Conservation (phyloP, 2,888 invertebrate species). For the Eupithecia vulgata region DNA sequence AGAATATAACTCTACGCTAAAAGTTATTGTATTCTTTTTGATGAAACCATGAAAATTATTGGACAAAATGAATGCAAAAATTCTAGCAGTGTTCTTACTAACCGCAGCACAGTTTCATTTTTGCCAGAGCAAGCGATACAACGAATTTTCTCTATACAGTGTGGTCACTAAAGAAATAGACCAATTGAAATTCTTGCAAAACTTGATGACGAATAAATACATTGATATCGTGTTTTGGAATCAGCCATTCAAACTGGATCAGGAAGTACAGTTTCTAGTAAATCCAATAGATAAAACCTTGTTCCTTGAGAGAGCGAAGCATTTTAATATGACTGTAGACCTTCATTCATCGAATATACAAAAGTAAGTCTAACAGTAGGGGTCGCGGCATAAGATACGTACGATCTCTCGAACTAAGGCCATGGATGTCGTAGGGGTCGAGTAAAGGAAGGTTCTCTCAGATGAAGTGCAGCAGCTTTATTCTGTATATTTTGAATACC, state of each 20-base stretch:
- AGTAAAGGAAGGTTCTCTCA: neutral
- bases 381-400: neutral
- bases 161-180: neutral
- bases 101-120: slow-evolving; percentile 51
- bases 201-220: slow-evolving; percentile 60
- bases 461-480: neutral
- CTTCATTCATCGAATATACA: neutral
- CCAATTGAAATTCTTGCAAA: slow-evolving; percentile 61
- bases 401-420: neutral
- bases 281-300: slow-evolving; percentile 50
- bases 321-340: neutral
- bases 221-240: slow-evolving; percentile 66
- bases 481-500: neutral
- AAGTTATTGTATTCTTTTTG: too few relatives aligned
- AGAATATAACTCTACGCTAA: too few relatives aligned
- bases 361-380: neutral
- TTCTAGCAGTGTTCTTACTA: slow-evolving; percentile 51
- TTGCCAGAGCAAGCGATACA: slow-evolving; percentile 47
- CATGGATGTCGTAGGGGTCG: neutral
- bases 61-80: slow-evolving; percentile 55
- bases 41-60: neutral
- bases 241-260: slow-evolving; percentile 58
- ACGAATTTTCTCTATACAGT: neutral
- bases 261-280: slow-evolving; percentile 63
- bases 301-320: neutral